Percentiles rank a stretch among this genome's conserved stretches.
phyloP scores from a whole-genome alignment of 2,797 vertebrate species.

The Enteromius thamalakanensis region DNA sequence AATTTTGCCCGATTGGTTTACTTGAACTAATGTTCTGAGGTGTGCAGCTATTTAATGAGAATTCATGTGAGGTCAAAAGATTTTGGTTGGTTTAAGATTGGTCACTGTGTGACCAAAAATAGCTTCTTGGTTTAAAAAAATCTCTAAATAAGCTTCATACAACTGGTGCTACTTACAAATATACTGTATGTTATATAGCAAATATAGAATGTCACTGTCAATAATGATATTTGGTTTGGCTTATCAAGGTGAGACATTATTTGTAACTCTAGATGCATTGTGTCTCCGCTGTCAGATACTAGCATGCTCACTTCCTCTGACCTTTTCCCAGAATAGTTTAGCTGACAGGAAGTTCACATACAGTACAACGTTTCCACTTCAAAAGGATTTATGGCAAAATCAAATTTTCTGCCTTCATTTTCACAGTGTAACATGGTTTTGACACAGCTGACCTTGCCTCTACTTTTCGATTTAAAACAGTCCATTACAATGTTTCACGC shows the following conservation, averaged over 20 bases:
- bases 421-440: neutral
- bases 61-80: neutral
- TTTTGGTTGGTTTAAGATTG: neutral
- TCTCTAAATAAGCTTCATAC: neutral
- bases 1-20: neutral
- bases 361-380: conserved; percentile 12
- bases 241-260: conserved; percentile 13
- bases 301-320: conserved; percentile 11
- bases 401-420: conserved; percentile 14
- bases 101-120: neutral
- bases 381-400: conserved; percentile 16
- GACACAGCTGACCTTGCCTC: conserved; percentile 9
- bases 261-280: conserved; percentile 3
- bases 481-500: conserved; percentile 18
- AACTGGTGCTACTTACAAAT: neutral
- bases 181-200: neutral
- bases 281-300: conserved; percentile 21
- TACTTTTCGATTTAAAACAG: conserved; percentile 7
- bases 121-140: neutral
- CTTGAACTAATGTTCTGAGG: neutral
- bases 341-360: conserved; percentile 30
- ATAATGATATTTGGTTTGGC: conserved; percentile 10
- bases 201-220: neutral
- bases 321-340: conserved; percentile 32
- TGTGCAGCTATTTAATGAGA: neutral